Percentiles rank a stretch among this genome's conserved stretches.
Conservation (phyloP, 2,888 invertebrate species). For the Phania funesta region DNA sequence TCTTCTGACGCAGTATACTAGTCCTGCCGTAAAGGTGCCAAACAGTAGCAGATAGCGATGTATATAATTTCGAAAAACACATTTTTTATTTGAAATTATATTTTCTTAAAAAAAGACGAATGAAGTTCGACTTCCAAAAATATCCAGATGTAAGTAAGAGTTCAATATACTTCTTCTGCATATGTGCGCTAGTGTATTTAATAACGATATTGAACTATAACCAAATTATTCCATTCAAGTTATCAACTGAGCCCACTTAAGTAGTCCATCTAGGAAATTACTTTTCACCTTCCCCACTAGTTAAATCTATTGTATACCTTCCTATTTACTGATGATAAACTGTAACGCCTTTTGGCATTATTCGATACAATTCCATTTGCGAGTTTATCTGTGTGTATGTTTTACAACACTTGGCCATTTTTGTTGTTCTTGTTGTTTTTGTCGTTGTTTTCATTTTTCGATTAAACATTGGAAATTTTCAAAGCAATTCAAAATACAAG, state of each 20-base stretch:
- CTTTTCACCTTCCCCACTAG: background rate
- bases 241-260: background rate
- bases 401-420: slow-evolving; percentile 30
- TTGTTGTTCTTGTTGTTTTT: background rate
- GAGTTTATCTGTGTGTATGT: background rate
- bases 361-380: slow-evolving; percentile 49
- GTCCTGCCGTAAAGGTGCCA: too few species aligned
- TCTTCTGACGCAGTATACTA: too few species aligned
- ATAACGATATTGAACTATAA: too few species aligned
- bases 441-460: slow-evolving; percentile 25
- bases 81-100: too few species aligned
- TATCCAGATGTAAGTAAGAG: too few species aligned
- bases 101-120: too few species aligned
- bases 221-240: background rate
- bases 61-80: too few species aligned
- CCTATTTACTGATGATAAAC: slow-evolving; percentile 58
- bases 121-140: too few species aligned
- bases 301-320: slow-evolving; percentile 35
- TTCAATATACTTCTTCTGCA: too few species aligned
- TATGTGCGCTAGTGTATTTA: too few species aligned
- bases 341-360: slow-evolving; percentile 63
- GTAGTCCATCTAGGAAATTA: background rate
- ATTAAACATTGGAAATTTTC: slow-evolving; percentile 48
- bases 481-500: slow-evolving; percentile 52
- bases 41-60: too few species aligned